Conservation (phyloP, 2,113 vertebrate species). For the Acinonyx jubatus region DNA sequence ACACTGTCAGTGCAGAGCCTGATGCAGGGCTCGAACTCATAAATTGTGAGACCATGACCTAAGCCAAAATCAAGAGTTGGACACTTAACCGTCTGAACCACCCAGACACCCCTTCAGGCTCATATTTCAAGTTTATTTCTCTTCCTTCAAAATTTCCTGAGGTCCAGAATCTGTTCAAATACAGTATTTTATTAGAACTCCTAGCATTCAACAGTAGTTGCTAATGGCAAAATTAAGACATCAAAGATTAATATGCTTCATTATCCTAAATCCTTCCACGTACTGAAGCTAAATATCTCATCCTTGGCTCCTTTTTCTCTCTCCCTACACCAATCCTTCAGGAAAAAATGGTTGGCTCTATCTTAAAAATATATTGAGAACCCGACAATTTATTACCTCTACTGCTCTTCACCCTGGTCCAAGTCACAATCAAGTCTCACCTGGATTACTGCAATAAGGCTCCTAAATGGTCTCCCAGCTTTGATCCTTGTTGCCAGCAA, state of each 20-base stretch:
- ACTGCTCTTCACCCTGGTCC: not conserved
- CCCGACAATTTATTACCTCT: not conserved
- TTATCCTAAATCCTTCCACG: not conserved
- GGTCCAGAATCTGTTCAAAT: not conserved
- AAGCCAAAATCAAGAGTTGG: no score
- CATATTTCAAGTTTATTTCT: not conserved
- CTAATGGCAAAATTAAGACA: not conserved
- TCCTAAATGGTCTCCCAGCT: not conserved
- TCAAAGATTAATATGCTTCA: not conserved
- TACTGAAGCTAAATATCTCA: not conserved
- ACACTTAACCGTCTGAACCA: no score
- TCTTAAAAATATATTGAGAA: not conserved
- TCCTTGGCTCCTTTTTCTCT: not conserved
- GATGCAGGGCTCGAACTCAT: no score
- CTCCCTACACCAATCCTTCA: not conserved
- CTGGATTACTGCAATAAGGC: not conserved
- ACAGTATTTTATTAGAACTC: not conserved
- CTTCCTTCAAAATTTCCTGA: not conserved
- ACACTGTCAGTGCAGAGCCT: no score
- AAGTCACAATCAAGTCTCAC: not conserved
- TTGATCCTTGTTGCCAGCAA: not conserved
- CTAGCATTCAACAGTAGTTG: not conserved
- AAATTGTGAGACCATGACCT: no score
- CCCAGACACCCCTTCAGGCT: not conserved
- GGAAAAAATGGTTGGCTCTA: not conserved